Base-by-base conservation (phyloP, 1,140 invertebrate genomes). In the Pseudomyrmex cubaensis region DNA sequence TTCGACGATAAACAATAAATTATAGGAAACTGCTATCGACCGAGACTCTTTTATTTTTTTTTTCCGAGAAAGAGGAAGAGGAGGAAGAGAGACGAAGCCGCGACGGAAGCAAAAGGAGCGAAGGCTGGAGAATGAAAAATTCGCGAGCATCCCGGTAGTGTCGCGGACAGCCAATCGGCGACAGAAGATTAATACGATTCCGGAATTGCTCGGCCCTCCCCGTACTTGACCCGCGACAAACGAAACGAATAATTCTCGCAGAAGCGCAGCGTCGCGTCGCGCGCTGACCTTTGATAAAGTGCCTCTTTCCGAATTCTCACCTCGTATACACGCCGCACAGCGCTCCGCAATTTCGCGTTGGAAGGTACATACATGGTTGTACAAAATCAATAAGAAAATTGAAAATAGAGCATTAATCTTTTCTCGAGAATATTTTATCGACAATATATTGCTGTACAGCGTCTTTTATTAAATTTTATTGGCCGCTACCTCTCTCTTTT, bases 101-200 rank as follows among this genome's bases (percentile, higher is more conserved):
- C 56, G 69, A 78, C 46, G 59, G 9, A 7, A 74, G 59, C 17
- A 57, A 63, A 83, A 86, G 63, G 70, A 69, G 67, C 50, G 67
- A 44, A 82, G 46, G 59, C 2, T 15, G 59, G 59, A 80, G 74
- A 83, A 74, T 76, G 84, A 89, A 78, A 82, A 85, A 84, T 80
- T 76, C 66, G 64, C 64, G 54, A 82, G 76, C 76, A 86, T 84
- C 66, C 63, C 84, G 70, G 75, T 62, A 77, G 52, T 84, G 70
- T 76, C 86, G 78, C 75, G 77, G 84, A 89, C 86, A 88, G 73
- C 76, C 86, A 88, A 89, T 89, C 82, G 88, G 57, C 66, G 82
- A 72, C 67, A 59, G 82, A 84, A 89, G 82, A 89, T 89, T 89
- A 87, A 89, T 89, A 82, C 70, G 56, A 86, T 70, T 80, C 70